Base-by-base conservation (phyloP, 35 echinoderm and acorn worm genomes). In the Hemicentrotus pulcherrimus region DNA sequence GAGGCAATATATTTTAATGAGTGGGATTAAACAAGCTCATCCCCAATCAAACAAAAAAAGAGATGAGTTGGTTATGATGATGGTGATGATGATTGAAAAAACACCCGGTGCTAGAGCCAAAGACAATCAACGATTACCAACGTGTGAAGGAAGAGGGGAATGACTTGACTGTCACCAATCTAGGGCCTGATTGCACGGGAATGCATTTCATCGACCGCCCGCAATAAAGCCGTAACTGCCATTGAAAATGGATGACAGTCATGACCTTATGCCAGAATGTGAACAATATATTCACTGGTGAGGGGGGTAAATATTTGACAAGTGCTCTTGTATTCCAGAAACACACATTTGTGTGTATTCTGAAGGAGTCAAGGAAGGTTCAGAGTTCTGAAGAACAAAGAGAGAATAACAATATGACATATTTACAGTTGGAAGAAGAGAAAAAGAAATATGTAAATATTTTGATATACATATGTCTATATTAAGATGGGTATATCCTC, bases 1-100 rank as follows among this genome's bases (percentile, higher is more conserved):
- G 65, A 78, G 65, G 65, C 65, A 78, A 78, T 78, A 78, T 78
- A 78, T 78, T 78, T 78, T 78, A 78, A 78, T 78, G 65, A 78
- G 65, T 78, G 22, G 65, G 65, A 78, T 28, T 78, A n/a, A 78
- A 78, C 65, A 78, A 78, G 65, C 65, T 78, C 65, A 78, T 7
- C 65, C 65, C 24, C 65, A 78, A 78, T 78, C 65, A 78, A 78
- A 78, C 61, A 71, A 71, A 71, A 71, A 58, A 22, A 78, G 50
- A 55, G 50, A 55, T 78, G 19, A n/a, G 65, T 78, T 78, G 65
- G 7, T 28, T 78, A 78, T 78, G 65, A 78, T 78, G 65, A 78
- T 78, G 65, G 65, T 78, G 65, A 78, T 78, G 65, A 78, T 78
- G 65, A 78, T 78, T 78, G 65, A 22, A 78, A 78, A 78, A 78